A percentile compares a stretch with the other conserved stretches of the same genome.
phyloP scores from a whole-genome alignment of 1,140 invertebrate species.

The Luehdorfia chinensis region DNA sequence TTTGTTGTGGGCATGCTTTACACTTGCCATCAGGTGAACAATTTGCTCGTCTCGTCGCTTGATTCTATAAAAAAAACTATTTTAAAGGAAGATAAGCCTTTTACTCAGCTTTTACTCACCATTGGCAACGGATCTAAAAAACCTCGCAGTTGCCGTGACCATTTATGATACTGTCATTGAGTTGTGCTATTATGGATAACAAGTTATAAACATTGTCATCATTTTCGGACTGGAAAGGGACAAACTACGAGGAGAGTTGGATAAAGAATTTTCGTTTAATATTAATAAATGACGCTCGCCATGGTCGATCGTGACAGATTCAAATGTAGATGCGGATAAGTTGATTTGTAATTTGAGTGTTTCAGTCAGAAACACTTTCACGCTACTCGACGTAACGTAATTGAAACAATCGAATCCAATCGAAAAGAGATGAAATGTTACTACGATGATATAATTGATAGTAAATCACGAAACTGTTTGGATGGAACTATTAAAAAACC shows the following conservation, averaged over 20 bases:
- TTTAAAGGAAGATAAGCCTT: too few species aligned
- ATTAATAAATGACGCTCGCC: constrained; percentile 70
- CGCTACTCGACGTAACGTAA: constrained; percentile 6
- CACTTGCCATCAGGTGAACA: too few species aligned
- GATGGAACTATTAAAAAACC: too few species aligned
- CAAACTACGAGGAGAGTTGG: constrained; percentile 62
- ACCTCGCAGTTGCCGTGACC: constrained; percentile 42
- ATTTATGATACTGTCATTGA: constrained; percentile 46
- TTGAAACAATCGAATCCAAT: constrained; percentile 32
- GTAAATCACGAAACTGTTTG: constrained; percentile 28
- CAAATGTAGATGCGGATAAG: constrained; percentile 58
- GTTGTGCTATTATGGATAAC: constrained; percentile 51
- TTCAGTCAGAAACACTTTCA: constrained; percentile 47
- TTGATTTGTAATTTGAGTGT: constrained; percentile 27
- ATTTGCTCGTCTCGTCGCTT: too few species aligned
- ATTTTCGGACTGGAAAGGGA: constrained; percentile 73
- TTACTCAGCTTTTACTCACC: too few species aligned
- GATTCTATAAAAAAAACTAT: too few species aligned
- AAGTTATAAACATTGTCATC: constrained; percentile 70
- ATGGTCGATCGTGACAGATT: constrained; percentile 63
- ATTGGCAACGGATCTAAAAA: constrained; percentile 23
- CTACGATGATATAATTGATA: constrained; percentile 38
- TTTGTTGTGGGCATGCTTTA: too few species aligned
- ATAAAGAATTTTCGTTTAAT: constrained; percentile 76
- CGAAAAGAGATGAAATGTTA: constrained; percentile 33